phyloP scores from a whole-genome alignment of 2,113 vertebrate genomes.

The Zosterops pallidus region DNA sequence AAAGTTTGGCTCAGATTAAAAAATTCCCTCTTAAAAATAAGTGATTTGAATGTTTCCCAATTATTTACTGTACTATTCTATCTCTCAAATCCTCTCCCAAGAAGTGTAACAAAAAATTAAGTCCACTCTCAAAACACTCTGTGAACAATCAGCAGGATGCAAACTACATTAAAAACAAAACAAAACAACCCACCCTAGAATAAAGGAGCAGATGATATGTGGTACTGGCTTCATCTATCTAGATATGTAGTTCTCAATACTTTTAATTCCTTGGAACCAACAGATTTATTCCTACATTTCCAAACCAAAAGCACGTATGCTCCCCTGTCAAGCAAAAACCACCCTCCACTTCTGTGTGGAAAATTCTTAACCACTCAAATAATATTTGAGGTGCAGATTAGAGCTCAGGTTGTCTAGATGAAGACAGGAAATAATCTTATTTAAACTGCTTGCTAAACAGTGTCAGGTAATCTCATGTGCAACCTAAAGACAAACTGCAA shows the following conservation, averaged over 20 bases:
- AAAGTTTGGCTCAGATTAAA: neutral
- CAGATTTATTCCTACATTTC: neutral
- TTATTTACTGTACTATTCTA: neutral
- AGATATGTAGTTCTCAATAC: neutral
- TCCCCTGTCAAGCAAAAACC: fast-evolving
- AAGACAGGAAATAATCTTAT: neutral
- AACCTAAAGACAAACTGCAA: neutral
- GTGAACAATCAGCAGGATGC: neutral
- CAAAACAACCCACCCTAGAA: neutral
- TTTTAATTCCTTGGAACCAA: neutral
- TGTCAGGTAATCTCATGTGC: neutral
- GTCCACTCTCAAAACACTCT: neutral
- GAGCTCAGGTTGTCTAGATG: neutral
- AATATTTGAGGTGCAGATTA: neutral
- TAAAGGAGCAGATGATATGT: neutral
- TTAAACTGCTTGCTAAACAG: neutral
- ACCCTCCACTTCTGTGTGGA: neutral
- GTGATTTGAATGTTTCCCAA: neutral
- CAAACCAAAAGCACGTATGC: neutral
- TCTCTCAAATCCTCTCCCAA: neutral
- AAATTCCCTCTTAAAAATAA: neutral
- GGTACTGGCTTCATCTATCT: neutral
- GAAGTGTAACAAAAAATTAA: neutral
- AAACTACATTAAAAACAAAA: neutral
- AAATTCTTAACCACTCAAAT: neutral